Evolutionary conservation across 2,797 vertebrate species (phyloP).

Genomic region (Salarias fasciatus): DNA sequence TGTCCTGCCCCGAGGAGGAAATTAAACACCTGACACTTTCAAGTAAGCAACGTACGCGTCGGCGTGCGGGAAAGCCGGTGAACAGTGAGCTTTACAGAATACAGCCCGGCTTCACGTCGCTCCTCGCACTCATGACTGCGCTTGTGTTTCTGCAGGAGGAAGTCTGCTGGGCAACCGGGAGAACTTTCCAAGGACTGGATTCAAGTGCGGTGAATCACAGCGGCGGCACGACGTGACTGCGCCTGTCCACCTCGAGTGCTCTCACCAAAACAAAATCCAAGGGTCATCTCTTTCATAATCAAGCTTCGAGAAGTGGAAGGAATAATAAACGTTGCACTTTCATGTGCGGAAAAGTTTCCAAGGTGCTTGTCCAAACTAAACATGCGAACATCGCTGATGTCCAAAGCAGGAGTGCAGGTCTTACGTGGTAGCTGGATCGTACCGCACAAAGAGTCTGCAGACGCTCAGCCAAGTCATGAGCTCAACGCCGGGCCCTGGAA

Average conservation of each 20-base stretch:
- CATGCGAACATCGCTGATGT: constrained; percentile 42
- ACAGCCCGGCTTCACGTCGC: constrained; percentile 25
- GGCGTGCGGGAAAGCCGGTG: constrained; percentile 31
- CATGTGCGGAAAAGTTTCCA: constrained; percentile 54
- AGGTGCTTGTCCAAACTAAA: constrained; percentile 67
- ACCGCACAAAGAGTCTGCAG: constrained; percentile 65
- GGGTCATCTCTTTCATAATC: constrained; percentile 29
- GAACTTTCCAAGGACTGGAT: constrained; percentile 11
- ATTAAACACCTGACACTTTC: constrained; percentile 57
- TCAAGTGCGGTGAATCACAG: constrained; percentile 17
- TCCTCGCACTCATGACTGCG: constrained; percentile 11
- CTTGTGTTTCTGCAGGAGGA: constrained; percentile 1
- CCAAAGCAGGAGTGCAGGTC: constrained; percentile 47
- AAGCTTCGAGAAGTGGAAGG: constrained; percentile 35
- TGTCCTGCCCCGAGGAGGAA: constrained; percentile 43
- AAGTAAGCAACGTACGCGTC: constrained; percentile 29
- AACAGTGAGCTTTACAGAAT: constrained; percentile 22
- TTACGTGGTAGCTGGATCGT: constrained; percentile 53
- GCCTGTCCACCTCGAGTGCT: constrained; percentile 11
- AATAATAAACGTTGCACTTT: constrained; percentile 28
- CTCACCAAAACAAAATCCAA: constrained; percentile 25
- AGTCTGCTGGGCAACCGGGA: constrained; percentile 1
- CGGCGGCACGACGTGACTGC: background rate
- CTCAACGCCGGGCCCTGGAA: constrained; percentile 72
- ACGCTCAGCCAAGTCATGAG: constrained; percentile 79